Base-by-base conservation (phyloP, 1,140 invertebrate species). In the Galleria mellonella region DNA sequence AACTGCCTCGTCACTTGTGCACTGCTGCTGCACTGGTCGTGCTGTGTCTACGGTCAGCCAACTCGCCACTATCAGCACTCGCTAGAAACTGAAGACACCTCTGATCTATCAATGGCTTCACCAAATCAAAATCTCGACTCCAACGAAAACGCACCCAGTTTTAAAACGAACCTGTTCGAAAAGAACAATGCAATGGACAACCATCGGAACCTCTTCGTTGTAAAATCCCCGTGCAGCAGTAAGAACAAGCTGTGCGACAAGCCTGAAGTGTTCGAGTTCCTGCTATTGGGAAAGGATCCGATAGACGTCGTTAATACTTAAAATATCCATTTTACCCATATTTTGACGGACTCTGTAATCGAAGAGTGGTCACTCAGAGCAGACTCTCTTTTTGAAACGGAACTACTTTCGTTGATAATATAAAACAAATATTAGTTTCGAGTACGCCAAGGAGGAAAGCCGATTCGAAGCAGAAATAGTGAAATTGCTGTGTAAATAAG, bases 231-330 rank as follows among this genome's bases (percentile, higher is more conserved):
- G 9, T 51, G 49, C 14, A n/a, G 4, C 13, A 32, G 30, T n/a
- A n/a, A n/a, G n/a, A n/a, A n/a, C 5, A 14, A 46, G 2, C 14
- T 15, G 35, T 37, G 35, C 8, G 11, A 15, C n/a, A 45, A 45
- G 27, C 30, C 32, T 1, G 31, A 46, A 12, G 7, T 42, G 17
- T 51, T 45, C 28, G 43, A 46, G 15, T 51, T 51, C 9, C 23
- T 45, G 32, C 15, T 41, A 23, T 9, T 41, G 14, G 23, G 32
- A 11, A 39, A 10, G 11, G 28, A 35, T 9, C 31, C 12, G 4
- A 12, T 2, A 23, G 6, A 23, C 17, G 2, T 23, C 17, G 2
- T 23, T 23, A 23, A 23, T 23, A 23, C 17, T 23, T 23, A 23
- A 23, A n/a, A n/a, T n/a, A n/a, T n/a, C n/a, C n/a, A n/a, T n/a